phyloP scores from a whole-genome alignment of 2,797 vertebrate genomes.

The Artibeus jamaicensis region DNA sequence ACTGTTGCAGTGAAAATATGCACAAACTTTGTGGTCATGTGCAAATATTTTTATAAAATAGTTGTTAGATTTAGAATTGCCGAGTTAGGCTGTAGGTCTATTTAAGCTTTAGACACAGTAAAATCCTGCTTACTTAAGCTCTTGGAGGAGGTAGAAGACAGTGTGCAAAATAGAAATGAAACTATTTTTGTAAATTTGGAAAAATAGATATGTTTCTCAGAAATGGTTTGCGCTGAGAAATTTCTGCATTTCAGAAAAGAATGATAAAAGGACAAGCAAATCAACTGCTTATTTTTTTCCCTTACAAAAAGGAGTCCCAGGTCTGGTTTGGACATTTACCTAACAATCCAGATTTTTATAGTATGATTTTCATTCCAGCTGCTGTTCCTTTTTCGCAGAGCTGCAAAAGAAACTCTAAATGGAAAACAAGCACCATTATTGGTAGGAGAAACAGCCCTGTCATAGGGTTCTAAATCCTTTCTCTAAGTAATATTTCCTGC shows the following conservation, averaged over 20 bases:
- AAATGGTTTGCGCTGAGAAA: not conserved
- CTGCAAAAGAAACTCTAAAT: not conserved
- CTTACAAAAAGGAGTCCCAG: not conserved
- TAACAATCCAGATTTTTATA: not conserved
- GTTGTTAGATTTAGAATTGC: not conserved
- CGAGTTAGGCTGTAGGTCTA: not conserved
- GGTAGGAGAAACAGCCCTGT: not conserved
- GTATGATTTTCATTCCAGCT: not conserved
- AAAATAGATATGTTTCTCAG: not conserved
- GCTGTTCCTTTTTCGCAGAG: not conserved
- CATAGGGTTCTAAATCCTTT: not conserved
- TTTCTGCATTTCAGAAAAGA: conserved; percentile 14
- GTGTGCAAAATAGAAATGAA: not conserved
- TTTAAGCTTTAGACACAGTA: not conserved
- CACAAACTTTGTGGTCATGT: not conserved
- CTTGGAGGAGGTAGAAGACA: not conserved
- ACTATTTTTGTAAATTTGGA: not conserved
- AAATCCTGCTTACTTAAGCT: not conserved
- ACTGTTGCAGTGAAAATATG: not conserved
- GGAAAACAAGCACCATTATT: not conserved
- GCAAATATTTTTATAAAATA: not conserved
- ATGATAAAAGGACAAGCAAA: not conserved
- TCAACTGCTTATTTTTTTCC: not conserved
- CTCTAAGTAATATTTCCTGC: not conserved
- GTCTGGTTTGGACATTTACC: not conserved